These are phyloP conservation scores for Cheilosia vulpina DNA, from an alignment of 2,888 invertebrate species.

Conservation along the genomic window DNA sequence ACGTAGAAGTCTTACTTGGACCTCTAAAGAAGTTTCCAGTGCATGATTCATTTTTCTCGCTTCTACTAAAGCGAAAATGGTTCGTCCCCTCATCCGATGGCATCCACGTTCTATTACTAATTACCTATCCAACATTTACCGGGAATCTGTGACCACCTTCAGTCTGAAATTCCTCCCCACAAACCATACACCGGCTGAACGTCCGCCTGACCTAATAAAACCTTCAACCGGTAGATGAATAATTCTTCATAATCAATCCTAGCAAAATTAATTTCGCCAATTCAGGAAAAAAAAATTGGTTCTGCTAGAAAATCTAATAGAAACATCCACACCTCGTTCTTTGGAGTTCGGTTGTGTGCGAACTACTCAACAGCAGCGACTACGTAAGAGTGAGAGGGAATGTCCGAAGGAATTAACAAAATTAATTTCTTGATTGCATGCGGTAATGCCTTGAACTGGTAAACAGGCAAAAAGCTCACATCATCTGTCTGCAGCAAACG, in stretches of 20 bases:
- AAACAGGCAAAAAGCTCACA: constrained; percentile 50
- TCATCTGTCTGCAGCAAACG: constrained; percentile 36
- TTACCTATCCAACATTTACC: too few relatives aligned
- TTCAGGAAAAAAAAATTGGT: constrained; percentile 2
- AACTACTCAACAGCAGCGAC: background rate
- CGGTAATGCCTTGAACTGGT: constrained; percentile 68
- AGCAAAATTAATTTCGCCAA: constrained; percentile 52
- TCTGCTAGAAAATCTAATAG: constrained; percentile 27
- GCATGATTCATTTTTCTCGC: too few relatives aligned
- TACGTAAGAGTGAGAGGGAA: background rate
- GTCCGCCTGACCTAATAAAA: constrained; percentile 60
- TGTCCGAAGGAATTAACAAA: constrained; percentile 45
- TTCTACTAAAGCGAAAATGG: too few relatives aligned
- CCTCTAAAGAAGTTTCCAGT: too few relatives aligned
- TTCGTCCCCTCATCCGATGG: too few relatives aligned
- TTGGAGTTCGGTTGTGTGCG: constrained; percentile 14
- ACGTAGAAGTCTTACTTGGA: too few relatives aligned
- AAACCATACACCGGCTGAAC: too few relatives aligned
- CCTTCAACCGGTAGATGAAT: constrained; percentile 64
- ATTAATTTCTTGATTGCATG: constrained; percentile 72
- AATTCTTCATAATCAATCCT: constrained; percentile 61
- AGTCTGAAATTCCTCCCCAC: too few relatives aligned
- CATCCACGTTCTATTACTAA: too few relatives aligned
- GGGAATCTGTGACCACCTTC: too few relatives aligned
- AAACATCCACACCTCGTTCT: constrained; percentile 58